Conservation (phyloP, 2,113 vertebrate species). For the Gadus macrocephalus region DNA sequence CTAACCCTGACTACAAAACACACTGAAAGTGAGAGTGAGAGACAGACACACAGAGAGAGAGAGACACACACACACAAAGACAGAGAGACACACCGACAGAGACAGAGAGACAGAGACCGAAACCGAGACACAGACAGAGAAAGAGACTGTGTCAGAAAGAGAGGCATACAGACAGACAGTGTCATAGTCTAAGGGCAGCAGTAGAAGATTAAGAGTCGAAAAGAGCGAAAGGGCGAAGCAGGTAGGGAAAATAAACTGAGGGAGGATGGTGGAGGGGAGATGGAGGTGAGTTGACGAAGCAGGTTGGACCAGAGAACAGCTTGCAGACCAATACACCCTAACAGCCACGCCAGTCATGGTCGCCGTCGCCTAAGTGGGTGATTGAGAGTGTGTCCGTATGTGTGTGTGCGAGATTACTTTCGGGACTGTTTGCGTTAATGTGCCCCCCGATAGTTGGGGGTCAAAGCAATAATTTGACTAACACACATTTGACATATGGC, state of each 20-base stretch:
- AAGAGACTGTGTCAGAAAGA: neutral
- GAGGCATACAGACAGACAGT: neutral
- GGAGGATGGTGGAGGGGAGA: neutral
- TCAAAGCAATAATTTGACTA: slow-evolving; percentile 50
- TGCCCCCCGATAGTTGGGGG: slow-evolving; percentile 36
- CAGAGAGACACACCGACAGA: no score
- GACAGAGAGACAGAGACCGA: slow-evolving; percentile 4
- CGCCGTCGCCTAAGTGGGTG: no score
- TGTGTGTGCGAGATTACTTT: slow-evolving; percentile 9
- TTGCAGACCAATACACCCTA: no score
- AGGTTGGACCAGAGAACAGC: neutral
- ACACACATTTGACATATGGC: slow-evolving; percentile 40
- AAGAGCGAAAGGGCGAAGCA: neutral
- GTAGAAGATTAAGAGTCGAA: neutral
- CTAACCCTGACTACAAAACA: neutral
- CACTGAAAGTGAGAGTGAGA: slow-evolving; percentile 15
- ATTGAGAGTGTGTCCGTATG: neutral
- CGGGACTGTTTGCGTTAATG: slow-evolving; percentile 14
- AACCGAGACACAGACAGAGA: slow-evolving; percentile 19
- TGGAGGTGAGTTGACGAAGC: neutral
- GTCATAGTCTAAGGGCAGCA: neutral
- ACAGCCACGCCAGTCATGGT: no score
- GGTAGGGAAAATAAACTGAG: neutral
- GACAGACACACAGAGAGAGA: slow-evolving; percentile 1
- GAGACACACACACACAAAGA: no score